Base-by-base conservation (phyloP, 1,140 invertebrate species). In the Pogonognathellus flavescens region DNA sequence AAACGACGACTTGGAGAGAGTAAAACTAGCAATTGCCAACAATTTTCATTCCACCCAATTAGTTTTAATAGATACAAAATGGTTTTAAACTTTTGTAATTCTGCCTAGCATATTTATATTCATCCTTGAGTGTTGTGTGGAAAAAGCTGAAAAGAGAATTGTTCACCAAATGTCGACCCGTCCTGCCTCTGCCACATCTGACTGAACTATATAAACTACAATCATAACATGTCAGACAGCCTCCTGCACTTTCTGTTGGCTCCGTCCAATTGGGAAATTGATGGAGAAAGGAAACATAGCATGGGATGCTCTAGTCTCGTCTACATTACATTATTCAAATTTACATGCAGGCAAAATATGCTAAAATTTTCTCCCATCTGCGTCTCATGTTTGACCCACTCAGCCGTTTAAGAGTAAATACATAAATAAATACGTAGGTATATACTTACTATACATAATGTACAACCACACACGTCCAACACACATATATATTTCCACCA, bases 251-350 rank as follows among this genome's bases (percentile, higher is more conserved):
- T 76, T 31, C 31, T 49, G 25, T 18, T 25, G 25, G 70, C 31
- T 41, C 3, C 70, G 70, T 50, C 41, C 70, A 76, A 76, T 76
- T 76, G 41, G 41, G 25, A 31, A 76, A 76, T 76, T 76, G 70
- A 76, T 76, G 70, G 70, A 16, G 70, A 76, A 49, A 76, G 70
- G 70, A 76, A 16, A n/a, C 25, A 76, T 5, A n/a, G 41, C 22
- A 41, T 76, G 16, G 25, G 25, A 25, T 76, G 22, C 59, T n/a
- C 70, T 50, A 76, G 70, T 76, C 70, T 76, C 70, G 70, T 76
- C 70, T 76, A 76, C 70, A 76, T 76, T 76, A 76, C 70, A 76
- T 76, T 76, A 76, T 76, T 76, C 41, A 76, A 76, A 76, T 76
- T 76, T 76, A 18, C 70, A 76, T 76, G 70, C 70, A 76, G 41